Evolutionary conservation across 2,113 vertebrate species (phyloP), one percentile per base, ranked within the genome.

Genomic region (Labeo rohita): DNA sequence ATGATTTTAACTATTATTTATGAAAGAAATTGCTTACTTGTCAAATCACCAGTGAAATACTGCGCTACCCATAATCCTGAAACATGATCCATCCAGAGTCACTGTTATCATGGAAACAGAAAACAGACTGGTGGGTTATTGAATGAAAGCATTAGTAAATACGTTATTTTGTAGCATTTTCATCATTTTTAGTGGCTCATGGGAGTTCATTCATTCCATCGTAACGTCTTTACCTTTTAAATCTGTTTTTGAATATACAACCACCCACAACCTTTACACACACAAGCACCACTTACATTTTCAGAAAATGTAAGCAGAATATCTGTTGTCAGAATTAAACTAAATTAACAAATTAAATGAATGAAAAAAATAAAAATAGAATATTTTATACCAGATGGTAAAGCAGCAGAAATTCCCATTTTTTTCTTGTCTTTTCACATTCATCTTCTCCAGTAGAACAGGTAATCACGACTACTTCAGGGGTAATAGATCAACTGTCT

Each of bases 401-500:
- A 66, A 23, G 23, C 61, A 86, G 73, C 84, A 84, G 52, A 73
- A 79, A 36, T 13, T 47, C 13, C 68, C 47, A 10, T 45, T 74
- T 16, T 66, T 75, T 16, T 77, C 74, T 77, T 23, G 18, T 75
- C 66, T 81, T 56, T 23, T 36, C 66, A n/a, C 15, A 86, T 66
- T 49, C 4, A n/a, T 70, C 72, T 6, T 80, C 70, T 59, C 45
- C 89, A 93, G 85, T 91, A 90, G 90, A 91, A 89, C 93, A 93
- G 92, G 89, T 65, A 90, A 81, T 87, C 89, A 85, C 90, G 89
- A 88, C 89, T 93, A 92, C 90, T 91, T 90, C 92, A 93, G 92
- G 90, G 92, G 70, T 94, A 89, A 90, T 93, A 93, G 93, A 94
- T 84, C 93, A 93, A 93, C 92, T 92, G 28, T 82, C 91, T 94